These are phyloP conservation scores for Platysteira castanea DNA, from an alignment of 2,113 vertebrate genomes.

Conservation along the genomic window DNA sequence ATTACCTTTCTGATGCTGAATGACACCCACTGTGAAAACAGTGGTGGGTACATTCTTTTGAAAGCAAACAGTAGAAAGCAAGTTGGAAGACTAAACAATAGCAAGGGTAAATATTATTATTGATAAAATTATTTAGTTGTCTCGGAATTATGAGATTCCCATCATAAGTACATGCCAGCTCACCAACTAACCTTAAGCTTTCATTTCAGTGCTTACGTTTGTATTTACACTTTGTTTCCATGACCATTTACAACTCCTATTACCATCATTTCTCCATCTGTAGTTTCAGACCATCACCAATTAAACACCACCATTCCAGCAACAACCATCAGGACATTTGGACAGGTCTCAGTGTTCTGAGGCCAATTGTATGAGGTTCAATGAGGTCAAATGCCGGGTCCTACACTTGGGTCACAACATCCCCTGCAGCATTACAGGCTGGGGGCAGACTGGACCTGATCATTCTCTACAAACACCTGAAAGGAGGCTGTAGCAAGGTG, in stretches of 20 bases:
- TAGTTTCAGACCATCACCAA: neutral
- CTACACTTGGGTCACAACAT: neutral
- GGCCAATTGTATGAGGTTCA: too few relatives aligned
- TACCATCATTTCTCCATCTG: neutral
- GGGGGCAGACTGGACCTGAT: neutral
- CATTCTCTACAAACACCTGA: too few relatives aligned
- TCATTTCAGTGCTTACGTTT: neutral
- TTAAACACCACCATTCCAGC: neutral
- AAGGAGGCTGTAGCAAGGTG: neutral
- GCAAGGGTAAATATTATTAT: fast-evolving
- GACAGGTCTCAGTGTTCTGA: too few relatives aligned
- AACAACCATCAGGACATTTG: neutral
- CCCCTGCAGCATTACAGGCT: neutral
- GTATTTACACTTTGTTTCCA: neutral
- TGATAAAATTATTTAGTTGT: neutral
- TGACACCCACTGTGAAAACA: neutral
- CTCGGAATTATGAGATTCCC: neutral
- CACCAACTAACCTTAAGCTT: neutral
- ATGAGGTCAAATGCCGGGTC: neutral
- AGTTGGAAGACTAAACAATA: neutral
- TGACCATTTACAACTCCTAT: neutral
- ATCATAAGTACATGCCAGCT: neutral
- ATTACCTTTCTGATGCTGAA: neutral
- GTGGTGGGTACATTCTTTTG: fast-evolving
- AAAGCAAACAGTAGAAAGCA: neutral